These are phyloP conservation scores for Calliopum simillimum DNA, from an alignment of 2,888 invertebrate species.

Conservation along the genomic window DNA sequence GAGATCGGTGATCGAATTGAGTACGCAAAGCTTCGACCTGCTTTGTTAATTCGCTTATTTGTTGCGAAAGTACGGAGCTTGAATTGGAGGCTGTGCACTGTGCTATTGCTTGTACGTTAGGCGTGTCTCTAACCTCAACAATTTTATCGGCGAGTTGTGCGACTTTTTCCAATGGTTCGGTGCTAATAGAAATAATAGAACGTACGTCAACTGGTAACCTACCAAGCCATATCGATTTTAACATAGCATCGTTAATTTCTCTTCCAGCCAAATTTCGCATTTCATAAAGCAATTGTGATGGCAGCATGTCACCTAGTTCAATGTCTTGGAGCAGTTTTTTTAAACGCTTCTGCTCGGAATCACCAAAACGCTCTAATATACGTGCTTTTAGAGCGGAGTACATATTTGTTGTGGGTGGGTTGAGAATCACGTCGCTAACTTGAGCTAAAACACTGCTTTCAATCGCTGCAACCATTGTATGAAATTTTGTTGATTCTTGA, in stretches of 20 bases:
- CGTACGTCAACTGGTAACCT: too few relatives aligned
- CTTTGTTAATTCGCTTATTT: conserved; percentile 9
- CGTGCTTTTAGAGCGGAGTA: conserved; percentile 45
- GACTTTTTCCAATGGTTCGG: conserved; percentile 38
- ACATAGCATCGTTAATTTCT: conserved; percentile 41
- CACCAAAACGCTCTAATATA: conserved; percentile 46
- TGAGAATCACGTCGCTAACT: conserved; percentile 48
- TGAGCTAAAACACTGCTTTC: conserved; percentile 48
- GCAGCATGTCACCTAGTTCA: conserved; percentile 49
- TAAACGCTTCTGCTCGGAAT: conserved; percentile 46
- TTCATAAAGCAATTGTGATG: conserved; percentile 49
- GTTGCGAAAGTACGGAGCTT: background rate
- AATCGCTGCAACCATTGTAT: conserved; percentile 49
- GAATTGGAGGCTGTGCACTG: background rate
- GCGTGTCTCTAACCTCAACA: conserved; percentile 36
- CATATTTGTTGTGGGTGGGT: conserved; percentile 39
- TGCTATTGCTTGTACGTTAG: conserved; percentile 17
- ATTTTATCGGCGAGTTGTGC: conserved; percentile 43
- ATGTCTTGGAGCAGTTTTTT: conserved; percentile 35
- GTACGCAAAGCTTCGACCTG: conserved; percentile 11
- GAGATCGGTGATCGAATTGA: background rate
- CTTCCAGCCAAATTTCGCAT: conserved; percentile 47
- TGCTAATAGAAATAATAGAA: conserved; percentile 48
- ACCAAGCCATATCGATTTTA: conserved; percentile 46
- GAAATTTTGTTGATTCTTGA: conserved; percentile 47